phyloP scores from a whole-genome alignment of 2,797 vertebrate species.

The Myotis planiceps region DNA sequence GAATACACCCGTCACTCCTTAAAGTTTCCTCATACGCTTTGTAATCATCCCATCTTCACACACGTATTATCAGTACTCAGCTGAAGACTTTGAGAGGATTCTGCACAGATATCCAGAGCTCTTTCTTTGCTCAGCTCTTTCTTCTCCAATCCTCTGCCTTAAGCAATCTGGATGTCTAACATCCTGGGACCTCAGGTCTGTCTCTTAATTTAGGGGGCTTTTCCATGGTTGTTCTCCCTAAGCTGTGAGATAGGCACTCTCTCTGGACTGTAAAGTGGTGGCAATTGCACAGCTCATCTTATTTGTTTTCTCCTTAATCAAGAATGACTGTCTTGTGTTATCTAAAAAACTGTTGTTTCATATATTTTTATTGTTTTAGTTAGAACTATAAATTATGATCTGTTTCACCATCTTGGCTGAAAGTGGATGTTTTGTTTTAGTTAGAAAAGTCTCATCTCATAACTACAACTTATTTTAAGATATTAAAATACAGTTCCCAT shows the following conservation, averaged over 20 bases:
- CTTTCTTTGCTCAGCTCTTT: neutral
- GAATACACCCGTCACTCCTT: too few species aligned
- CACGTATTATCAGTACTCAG: neutral
- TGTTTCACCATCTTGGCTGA: neutral
- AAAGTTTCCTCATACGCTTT: too few species aligned
- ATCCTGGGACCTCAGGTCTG: neutral
- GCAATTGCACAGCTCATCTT: neutral
- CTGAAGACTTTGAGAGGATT: neutral
- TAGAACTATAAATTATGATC: neutral
- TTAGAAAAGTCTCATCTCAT: neutral
- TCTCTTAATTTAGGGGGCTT: neutral
- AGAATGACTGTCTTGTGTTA: neutral
- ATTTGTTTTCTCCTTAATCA: neutral
- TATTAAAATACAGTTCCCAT: neutral
- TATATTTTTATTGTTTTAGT: neutral
- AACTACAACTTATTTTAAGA: neutral
- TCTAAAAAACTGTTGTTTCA: neutral
- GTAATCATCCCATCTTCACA: neutral
- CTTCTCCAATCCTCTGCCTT: neutral
- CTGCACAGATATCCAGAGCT: neutral
- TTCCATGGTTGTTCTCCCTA: neutral
- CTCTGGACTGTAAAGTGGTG: neutral
- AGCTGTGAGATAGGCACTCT: neutral
- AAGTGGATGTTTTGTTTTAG: neutral
- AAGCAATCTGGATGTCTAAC: neutral